Evolutionary conservation across 2,888 invertebrate species (phyloP), one percentile per base, ranked within the genome.

Genomic region (Microlaimidae sp.): DNA sequence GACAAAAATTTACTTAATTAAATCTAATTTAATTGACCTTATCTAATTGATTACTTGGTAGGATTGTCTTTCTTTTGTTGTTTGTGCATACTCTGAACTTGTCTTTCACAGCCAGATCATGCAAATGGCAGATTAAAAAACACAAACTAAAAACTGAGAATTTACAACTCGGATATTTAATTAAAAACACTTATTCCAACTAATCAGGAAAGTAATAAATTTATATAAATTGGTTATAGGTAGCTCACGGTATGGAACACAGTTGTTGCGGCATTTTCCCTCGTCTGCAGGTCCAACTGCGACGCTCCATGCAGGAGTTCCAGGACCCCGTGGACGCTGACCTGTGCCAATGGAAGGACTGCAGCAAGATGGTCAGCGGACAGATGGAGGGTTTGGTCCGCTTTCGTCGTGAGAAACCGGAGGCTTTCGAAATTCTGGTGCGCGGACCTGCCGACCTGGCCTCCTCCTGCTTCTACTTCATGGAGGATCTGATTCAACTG

Each of bases 231-330:
- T n/a, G n/a, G n/a, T n/a, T n/a, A n/a, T n/a, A n/a, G n/a, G n/a
- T 79, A 28, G 74, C 78, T 28, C 74, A 77, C 10, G 69, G 70
- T 51, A 67, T 67, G 60, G 75, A 77, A 55, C 78, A 80, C 60
- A 76, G 80, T 61, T 73, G 82, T 41, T 76, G 78, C 53, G 78
- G 80, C 40, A 71, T 82, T 57, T 83, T 82, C 70, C 78, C 81
- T n/a, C 76, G 82, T 62, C 60, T 68, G 51, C 74, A 80, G 75
- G 77, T 78, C 5, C 78, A 78, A 60, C 65, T 81, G 53, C 71
- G 81, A 46, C 72, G 78, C 57, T 76, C 75, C 40, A 73, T 76
- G 47, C 75, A 76, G 58, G 73, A 75, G 19, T 76, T 65, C 60
- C 64, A 64, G 58, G 76, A 75, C 57, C 73, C 75, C 17, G 62